phyloP scores from a whole-genome alignment of 2,797 vertebrate species.

The Rallus crepitans region DNA sequence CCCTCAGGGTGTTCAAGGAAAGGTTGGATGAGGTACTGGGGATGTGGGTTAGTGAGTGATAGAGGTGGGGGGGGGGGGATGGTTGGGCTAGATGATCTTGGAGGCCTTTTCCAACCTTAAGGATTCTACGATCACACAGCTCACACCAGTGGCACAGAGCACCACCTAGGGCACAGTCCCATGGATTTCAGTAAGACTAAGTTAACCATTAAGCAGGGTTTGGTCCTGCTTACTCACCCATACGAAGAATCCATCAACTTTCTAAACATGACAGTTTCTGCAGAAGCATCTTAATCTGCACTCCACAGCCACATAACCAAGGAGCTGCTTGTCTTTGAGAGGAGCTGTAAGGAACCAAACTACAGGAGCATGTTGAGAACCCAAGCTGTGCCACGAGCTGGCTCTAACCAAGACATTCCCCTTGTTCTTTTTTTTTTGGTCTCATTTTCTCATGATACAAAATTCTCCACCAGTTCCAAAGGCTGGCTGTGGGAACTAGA shows the following conservation, averaged over 20 bases:
- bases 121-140: neutral
- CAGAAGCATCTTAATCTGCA: neutral
- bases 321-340: neutral
- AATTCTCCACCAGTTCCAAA: neutral
- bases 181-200: neutral
- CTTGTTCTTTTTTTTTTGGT: neutral
- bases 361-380: neutral
- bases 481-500: neutral
- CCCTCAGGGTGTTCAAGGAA: too few relatives aligned
- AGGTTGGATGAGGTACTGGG: too few relatives aligned
- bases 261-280: neutral
- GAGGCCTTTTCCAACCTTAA: too few relatives aligned
- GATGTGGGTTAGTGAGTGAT: too few relatives aligned
- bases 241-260: neutral
- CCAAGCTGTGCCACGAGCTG: neutral
- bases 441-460: neutral
- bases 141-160: neutral
- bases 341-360: neutral
- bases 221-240: neutral
- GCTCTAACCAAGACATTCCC: neutral
- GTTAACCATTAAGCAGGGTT: neutral
- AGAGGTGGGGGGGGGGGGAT: too few relatives aligned
- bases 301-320: neutral
- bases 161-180: rapidly evolving
- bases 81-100: too few relatives aligned